Conservation (phyloP, 92 coral and sea anemone species). For the Epizoanthus fatuus region DNA sequence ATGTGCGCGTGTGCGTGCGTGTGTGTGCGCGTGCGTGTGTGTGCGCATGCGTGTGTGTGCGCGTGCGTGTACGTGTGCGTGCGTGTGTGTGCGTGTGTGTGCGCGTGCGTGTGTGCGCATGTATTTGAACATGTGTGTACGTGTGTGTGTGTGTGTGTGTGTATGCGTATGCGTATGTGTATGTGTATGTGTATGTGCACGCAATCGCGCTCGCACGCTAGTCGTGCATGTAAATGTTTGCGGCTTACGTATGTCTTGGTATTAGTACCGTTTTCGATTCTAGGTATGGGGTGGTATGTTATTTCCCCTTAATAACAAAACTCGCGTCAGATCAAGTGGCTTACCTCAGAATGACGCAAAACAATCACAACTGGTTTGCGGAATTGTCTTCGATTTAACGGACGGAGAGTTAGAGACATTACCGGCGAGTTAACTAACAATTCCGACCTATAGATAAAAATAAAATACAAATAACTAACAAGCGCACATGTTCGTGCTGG, state of each 20-base stretch:
- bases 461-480: background rate
- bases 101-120: background rate
- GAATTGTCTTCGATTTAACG: constrained; percentile 70
- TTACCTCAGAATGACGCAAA: constrained; percentile 76
- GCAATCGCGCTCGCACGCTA: too few species aligned
- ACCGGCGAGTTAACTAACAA: constrained; percentile 82
- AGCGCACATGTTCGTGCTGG: too few species aligned
- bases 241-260: background rate
- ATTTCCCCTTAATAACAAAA: background rate
- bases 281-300: background rate
- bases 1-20: too few species aligned
- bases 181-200: background rate
- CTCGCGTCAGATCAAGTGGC: background rate
- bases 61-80: background rate
- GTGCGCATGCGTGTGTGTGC: background rate
- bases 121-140: background rate
- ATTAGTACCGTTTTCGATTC: background rate
- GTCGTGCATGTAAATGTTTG: too few species aligned
- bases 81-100: background rate
- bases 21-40: too few species aligned
- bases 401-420: constrained; percentile 82
- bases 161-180: background rate
- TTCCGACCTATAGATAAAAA: background rate
- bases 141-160: background rate
- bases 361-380: constrained; percentile 79